Evolutionary conservation across 2,888 invertebrate genomes (phyloP).

Genomic region (Orchesella flavescens): DNA sequence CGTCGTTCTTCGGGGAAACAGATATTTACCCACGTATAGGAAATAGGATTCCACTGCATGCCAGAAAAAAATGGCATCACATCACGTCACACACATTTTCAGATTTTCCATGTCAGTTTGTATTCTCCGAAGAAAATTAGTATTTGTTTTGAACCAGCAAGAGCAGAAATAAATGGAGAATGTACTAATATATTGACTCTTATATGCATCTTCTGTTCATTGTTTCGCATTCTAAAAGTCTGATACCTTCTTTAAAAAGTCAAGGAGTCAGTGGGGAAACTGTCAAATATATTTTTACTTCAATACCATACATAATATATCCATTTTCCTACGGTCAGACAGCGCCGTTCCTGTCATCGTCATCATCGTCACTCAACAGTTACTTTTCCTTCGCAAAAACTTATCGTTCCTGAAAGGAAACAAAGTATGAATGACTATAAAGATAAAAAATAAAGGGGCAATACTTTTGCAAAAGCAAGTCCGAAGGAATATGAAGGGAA

Average conservation of each 20-base stretch:
- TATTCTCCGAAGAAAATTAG: not conserved
- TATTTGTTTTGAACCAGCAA: no score
- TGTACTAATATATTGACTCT: not conserved
- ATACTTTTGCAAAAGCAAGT: not conserved
- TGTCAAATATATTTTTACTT: slow-evolving; percentile 10
- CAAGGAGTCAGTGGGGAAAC: slow-evolving; percentile 33
- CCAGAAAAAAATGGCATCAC: slow-evolving; percentile 3
- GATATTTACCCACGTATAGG: no score
- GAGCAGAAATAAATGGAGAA: no score
- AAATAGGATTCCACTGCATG: no score
- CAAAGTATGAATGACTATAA: slow-evolving; percentile 14
- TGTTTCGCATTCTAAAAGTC: not conserved
- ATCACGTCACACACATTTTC: slow-evolving; percentile 4
- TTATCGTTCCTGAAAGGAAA: not conserved
- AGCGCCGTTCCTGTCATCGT: no score
- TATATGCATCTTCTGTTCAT: not conserved
- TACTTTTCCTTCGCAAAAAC: slow-evolving; percentile 10
- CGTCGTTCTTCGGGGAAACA: not conserved
- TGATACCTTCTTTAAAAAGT: not conserved
- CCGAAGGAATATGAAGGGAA: not conserved
- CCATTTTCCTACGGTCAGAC: slow-evolving; percentile 1
- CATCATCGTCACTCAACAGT: slow-evolving; percentile 21
- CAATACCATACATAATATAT: no score
- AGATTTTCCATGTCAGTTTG: not conserved
- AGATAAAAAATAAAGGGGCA: not conserved